Base-by-base conservation (phyloP, 2,888 invertebrate genomes). In the Sympetrum striolatum region DNA sequence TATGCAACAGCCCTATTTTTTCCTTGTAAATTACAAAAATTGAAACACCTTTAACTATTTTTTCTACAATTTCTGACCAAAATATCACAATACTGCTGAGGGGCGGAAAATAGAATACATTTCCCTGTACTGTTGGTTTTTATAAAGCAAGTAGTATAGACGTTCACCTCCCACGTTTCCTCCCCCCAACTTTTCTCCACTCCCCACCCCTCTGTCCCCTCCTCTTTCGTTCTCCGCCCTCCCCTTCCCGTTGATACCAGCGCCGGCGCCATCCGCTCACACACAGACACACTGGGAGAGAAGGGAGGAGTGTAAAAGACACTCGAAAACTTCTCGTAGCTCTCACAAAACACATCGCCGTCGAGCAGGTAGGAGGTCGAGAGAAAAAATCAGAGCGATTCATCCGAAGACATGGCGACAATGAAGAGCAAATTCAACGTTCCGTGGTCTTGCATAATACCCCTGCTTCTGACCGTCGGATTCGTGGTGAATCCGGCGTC, bases 401-500 rank as follows among this genome's bases (percentile, higher is more conserved):
- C 25, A 53, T n/a, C 90, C 25, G 15, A 44, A 39, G 90, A 35
- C 25, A 39, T 39, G 73, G 60, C 79, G 15, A 25, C 73, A 12
- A 73, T 73, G 39, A 81, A 80, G 90, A 90, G 25, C 39, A 90
- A n/a, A 31, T 81, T n/a, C 79, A 73, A 39, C 90, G 81, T 31
- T 15, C 53, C 81, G 14, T 37, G 22, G 39, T 22, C 18, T 37
- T 53, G 64, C 31, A 3, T 81, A 12, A 53, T 80, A 12, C 25
- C 64, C 64, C 79, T 91, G 58, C 58, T 91, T 44, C 10, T 91
- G 91, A 60, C 90, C 91, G 73, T 91, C 90, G 90, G 80, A 5
- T 35, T 39, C 37, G 82, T 90, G 73, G 81, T 79, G 15, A 80
- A 58, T 12, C 86, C 90, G n/a, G 94, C 93, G 39, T 94, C 96